Conservation (phyloP, 2,113 vertebrate species). For the Eudyptes chrysolophus region DNA sequence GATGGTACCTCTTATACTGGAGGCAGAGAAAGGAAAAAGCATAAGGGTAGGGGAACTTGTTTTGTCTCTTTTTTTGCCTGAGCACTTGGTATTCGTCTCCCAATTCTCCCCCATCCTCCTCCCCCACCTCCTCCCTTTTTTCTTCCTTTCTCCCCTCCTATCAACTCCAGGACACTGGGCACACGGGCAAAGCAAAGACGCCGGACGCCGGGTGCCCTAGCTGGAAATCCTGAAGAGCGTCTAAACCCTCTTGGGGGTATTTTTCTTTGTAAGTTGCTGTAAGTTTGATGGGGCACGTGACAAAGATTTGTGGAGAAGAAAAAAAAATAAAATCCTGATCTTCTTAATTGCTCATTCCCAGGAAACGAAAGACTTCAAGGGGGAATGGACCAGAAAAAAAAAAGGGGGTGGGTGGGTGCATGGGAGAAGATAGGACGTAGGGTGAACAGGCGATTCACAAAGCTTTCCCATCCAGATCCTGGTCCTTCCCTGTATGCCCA, state of each 20-base stretch:
- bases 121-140: background rate
- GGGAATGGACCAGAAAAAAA: background rate
- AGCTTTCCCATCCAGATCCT: background rate
- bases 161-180: slow-evolving; percentile 31
- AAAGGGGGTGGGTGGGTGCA: accelerated
- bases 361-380: slow-evolving; percentile 37
- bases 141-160: slow-evolving; percentile 49
- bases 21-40: background rate
- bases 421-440: background rate
- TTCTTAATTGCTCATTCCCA: slow-evolving; percentile 47
- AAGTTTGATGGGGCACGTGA: slow-evolving; percentile 77
- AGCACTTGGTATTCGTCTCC: background rate
- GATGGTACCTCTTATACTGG: background rate
- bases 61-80: background rate
- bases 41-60: background rate
- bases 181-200: slow-evolving; percentile 37
- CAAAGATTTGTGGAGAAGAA: slow-evolving; percentile 63
- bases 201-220: background rate
- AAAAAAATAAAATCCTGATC: background rate
- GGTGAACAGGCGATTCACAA: slow-evolving; percentile 1
- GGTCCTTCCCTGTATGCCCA: background rate
- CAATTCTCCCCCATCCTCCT: slow-evolving; percentile 5
- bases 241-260: slow-evolving; percentile 53
- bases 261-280: slow-evolving; percentile 69
- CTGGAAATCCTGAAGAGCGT: slow-evolving; percentile 52